Base-by-base conservation (phyloP, 2,888 invertebrate genomes). In the Caenorhabditis drosophilae region DNA sequence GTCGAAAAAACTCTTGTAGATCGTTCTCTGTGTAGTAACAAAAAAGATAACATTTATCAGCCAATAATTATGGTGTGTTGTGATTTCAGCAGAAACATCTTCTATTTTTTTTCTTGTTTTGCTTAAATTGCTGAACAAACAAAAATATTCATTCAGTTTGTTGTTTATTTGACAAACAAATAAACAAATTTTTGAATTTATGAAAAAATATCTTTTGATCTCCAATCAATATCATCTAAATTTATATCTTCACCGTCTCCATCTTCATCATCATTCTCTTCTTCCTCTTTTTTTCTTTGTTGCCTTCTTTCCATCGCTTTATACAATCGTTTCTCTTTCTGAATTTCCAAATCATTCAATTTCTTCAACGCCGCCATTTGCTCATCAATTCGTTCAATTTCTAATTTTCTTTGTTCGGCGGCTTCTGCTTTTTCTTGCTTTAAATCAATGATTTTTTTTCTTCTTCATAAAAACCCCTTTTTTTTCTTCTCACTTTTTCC, bases 271-370 rank as follows among this genome's bases (percentile, higher is more conserved):
- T 9, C 36, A 4, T 9, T n/a, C 4, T 36, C n/a, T 36, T 7
- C 36, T 9, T n/a, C n/a, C 4, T n/a, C 15, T 36, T 36, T 7
- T n/a, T 36, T n/a, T 36, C 36, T 7, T 36, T 36, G 31, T 12
- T 9, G 6, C 7, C 31, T 6, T 9, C 31, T 6, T 31, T 31
- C 31, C 31, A 31, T 6, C 6, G 31, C 31, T 12, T 31, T 46
- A 40, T 48, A 54, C 38, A 72, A 20, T 16, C 69, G 35, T 31
- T 67, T 59, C 38, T 73, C 73, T 38, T 73, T 73, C 26, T 64
- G 55, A 36, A 66, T 73, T 42, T 75, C 75, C 57, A 75, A 40
- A 25, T 73, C 71, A 47, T 75, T 75, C 49, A 76, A 44, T n/a
- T 61, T 55, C 22, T 60, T 66, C 35, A 66, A 44, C 25, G 64